Base-by-base conservation (phyloP, 2,888 invertebrate genomes). In the Pheosia tremula region DNA sequence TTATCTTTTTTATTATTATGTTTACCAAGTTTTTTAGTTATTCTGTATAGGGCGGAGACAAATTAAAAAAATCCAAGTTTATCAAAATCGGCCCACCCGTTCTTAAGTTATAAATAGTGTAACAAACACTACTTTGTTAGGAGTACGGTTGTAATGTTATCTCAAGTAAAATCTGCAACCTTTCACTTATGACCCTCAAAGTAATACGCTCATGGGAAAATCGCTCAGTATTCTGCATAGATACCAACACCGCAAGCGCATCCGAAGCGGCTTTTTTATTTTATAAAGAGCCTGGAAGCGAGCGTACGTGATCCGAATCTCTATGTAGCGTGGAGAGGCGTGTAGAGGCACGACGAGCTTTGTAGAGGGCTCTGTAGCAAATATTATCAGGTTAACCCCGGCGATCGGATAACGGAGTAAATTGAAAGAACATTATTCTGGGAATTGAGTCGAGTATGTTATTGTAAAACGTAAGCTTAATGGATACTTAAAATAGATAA, bases 351-450 rank as follows among this genome's bases (percentile, higher is more conserved):
- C 47, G n/a, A n/a, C n/a, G 47, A n/a, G 47, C 11, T n/a, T 47
- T 5, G 11, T 11, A 11, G 11, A n/a, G 10, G 47, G 50, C 50
- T 38, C n/a, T n/a, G 37, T 55, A n/a, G 39, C 55, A n/a, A 55
- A 37, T 55, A 55, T 39, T 55, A 55, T 55, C 55, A 9, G 39
- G 9, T 24, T 53, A 53, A 53, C 36, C 37, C 37, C 5, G 37
- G 10, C 53, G 53, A 53, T 37, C 53, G 37, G 53, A 53, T 53
- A 53, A 53, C 38, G n/a, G 39, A 13, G n/a, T 55, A 3, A 55
- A 55, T 55, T 55, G 55, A 55, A 55, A 55, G 37, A n/a, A 55
- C 39, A 39, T 55, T 47, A 47, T 47, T n/a, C 11, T n/a, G 47
- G n/a, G 47, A 47, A 47, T 11, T n/a, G 47, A n/a, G n/a, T 47